A percentile compares a stretch with the other conserved stretches of the same genome.
phyloP scores from a whole-genome alignment of 92 coral and sea anemone genomes.

The Nematostella vectensis region DNA sequence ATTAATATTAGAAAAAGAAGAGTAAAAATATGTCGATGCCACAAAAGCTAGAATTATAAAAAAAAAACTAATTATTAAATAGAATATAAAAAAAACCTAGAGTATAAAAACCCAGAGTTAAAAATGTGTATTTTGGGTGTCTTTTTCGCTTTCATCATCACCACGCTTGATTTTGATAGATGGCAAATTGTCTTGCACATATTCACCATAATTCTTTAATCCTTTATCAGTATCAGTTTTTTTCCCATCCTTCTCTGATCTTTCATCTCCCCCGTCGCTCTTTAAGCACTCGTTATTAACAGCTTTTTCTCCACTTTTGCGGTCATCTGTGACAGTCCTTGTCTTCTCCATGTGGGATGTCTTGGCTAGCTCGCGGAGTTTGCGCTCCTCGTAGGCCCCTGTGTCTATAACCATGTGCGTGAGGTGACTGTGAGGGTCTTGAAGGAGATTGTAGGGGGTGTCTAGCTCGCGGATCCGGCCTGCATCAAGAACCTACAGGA shows the following conservation, averaged over 20 bases:
- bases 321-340: conserved; percentile 1
- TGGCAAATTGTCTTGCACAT: too few relatives aligned
- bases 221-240: not conserved
- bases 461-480: conserved; percentile 61
- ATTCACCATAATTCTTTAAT: too few relatives aligned
- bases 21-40: too few relatives aligned
- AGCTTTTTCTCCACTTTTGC: conserved; percentile 1
- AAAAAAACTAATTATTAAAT: too few relatives aligned
- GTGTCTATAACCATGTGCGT: conserved; percentile 61
- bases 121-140: too few relatives aligned
- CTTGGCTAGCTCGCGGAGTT: conserved; percentile 45
- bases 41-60: too few relatives aligned
- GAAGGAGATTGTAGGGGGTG: conserved; percentile 57
- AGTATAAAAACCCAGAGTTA: too few relatives aligned
- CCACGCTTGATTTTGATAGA: too few relatives aligned
- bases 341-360: conserved; percentile 16
- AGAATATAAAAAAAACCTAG: too few relatives aligned
- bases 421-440: conserved; percentile 54
- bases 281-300: too few relatives aligned
- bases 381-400: conserved; percentile 40
- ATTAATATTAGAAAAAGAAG: too few relatives aligned
- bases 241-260: not conserved
- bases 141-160: too few relatives aligned
- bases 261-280: not conserved
- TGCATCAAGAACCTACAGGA: conserved; percentile 73